Percentiles rank a stretch among this genome's conserved stretches.
Evolutionary conservation across 1,140 invertebrate genomes (phyloP).

Genomic region (Pararge aegeria): DNA sequence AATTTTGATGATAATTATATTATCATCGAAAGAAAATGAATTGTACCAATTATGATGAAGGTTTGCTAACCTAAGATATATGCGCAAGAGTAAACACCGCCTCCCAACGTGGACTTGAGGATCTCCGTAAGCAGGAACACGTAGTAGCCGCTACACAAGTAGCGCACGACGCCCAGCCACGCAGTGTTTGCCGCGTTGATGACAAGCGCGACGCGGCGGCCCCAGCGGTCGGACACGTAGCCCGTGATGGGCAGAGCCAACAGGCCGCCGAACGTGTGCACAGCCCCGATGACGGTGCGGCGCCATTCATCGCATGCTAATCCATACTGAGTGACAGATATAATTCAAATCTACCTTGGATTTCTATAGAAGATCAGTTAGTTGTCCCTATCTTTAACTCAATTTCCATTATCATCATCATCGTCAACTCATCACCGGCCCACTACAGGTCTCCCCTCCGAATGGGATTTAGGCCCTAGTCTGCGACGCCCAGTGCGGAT

Average conservation of each 20-base stretch:
- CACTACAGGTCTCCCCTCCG: no score
- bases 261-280: conserved; percentile 43
- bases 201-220: conserved; percentile 82
- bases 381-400: no score
- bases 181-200: conserved; percentile 80
- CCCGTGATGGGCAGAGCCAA: conserved; percentile 83
- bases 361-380: no score
- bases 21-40: no score
- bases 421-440: no score
- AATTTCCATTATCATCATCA: no score
- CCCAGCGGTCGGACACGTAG: conserved; percentile 83
- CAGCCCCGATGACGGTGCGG: conserved; percentile 26
- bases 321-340: conserved; percentile 25
- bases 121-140: conserved; percentile 84
- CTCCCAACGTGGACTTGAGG: conserved; percentile 79
- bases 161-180: conserved; percentile 82
- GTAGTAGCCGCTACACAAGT: conserved; percentile 83
- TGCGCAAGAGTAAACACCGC: conserved; percentile 59
- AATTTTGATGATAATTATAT: no score
- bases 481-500: no score
- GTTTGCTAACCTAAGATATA: conserved; percentile 66
- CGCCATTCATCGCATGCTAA: conserved; percentile 43
- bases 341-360: no score
- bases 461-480: no score
- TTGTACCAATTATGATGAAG: no score